phyloP scores from a whole-genome alignment of 2,113 vertebrate species.

The Xenopus laevis region DNA sequence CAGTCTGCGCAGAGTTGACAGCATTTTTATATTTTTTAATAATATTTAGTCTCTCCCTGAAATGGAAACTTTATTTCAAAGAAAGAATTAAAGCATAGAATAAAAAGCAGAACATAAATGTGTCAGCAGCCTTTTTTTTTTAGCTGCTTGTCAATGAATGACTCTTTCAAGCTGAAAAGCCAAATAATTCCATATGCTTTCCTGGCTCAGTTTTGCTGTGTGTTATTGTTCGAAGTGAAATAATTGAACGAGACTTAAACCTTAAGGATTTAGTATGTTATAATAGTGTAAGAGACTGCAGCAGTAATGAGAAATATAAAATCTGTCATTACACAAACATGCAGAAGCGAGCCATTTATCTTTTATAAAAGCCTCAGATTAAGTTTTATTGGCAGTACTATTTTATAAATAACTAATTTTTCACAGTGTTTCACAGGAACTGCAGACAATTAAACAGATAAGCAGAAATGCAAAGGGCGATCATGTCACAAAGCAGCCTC shows the following conservation, averaged over 20 bases:
- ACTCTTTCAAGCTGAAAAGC: slow-evolving; percentile 48
- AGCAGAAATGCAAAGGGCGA: slow-evolving; percentile 1
- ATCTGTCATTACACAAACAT: slow-evolving; percentile 53
- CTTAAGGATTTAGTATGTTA: slow-evolving; percentile 49
- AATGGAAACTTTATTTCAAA: slow-evolving; percentile 56
- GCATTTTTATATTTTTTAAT: slow-evolving; percentile 48
- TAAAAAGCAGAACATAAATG: slow-evolving; percentile 53
- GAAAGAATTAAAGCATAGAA: slow-evolving; percentile 49
- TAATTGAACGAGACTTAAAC: slow-evolving; percentile 54
- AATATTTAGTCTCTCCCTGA: slow-evolving; percentile 46
- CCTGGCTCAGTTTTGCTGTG: slow-evolving; percentile 42
- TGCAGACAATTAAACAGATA: slow-evolving; percentile 40
- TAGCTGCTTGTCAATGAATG: slow-evolving; percentile 53
- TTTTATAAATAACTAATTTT: slow-evolving; percentile 43
- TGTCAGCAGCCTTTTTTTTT: slow-evolving; percentile 53
- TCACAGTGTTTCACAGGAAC: slow-evolving; percentile 27
- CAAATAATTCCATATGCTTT: slow-evolving; percentile 54
- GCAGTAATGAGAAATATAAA: slow-evolving; percentile 49
- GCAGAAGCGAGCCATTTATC: slow-evolving; percentile 49
- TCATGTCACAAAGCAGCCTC: too few relatives aligned
- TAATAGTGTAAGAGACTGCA: slow-evolving; percentile 51
- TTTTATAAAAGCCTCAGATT: slow-evolving; percentile 50
- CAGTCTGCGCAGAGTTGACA: slow-evolving; percentile 19
- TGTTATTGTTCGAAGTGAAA: slow-evolving; percentile 49
- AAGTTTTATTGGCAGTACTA: slow-evolving; percentile 47